A percentile compares a stretch with the other conserved stretches of the same genome.
Evolutionary conservation across 2,888 invertebrate genomes (phyloP).

Genomic region (Drosophila testacea): DNA sequence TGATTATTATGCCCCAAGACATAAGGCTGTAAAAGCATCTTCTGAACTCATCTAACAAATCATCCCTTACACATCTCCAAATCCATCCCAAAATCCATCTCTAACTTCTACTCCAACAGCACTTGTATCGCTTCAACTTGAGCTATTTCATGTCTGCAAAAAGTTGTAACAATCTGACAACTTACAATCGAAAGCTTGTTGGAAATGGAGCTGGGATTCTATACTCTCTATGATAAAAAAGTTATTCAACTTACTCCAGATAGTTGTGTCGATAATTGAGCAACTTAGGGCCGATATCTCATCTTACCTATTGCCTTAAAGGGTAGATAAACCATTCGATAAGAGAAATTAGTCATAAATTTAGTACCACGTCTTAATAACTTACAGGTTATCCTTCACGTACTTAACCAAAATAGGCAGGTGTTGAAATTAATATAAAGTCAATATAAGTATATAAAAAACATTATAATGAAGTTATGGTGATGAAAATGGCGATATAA

Average conservation of each 20-base stretch:
- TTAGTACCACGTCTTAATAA: no score
- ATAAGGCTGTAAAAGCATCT: background rate
- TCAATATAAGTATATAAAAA: no score
- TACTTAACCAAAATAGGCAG: no score
- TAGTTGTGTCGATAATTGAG: background rate
- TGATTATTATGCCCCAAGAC: constrained; percentile 57
- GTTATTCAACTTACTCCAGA: no score
- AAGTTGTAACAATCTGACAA: constrained; percentile 5
- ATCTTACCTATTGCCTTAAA: no score
- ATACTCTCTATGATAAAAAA: background rate
- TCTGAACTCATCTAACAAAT: constrained; percentile 6
- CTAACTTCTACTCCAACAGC: background rate
- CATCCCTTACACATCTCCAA: constrained; percentile 9
- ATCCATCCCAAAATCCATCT: background rate
- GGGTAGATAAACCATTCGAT: no score
- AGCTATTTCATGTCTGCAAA: background rate
- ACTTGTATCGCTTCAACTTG: constrained; percentile 4
- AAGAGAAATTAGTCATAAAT: no score
- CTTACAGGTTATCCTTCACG: no score
- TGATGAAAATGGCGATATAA: no score
- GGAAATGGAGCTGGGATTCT: background rate
- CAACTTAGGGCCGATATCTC: no score
- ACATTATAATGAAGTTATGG: no score
- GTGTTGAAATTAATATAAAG: no score
- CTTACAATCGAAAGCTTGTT: background rate